Base-by-base conservation (phyloP, 2,113 vertebrate species). In the Menidia beryllina region DNA sequence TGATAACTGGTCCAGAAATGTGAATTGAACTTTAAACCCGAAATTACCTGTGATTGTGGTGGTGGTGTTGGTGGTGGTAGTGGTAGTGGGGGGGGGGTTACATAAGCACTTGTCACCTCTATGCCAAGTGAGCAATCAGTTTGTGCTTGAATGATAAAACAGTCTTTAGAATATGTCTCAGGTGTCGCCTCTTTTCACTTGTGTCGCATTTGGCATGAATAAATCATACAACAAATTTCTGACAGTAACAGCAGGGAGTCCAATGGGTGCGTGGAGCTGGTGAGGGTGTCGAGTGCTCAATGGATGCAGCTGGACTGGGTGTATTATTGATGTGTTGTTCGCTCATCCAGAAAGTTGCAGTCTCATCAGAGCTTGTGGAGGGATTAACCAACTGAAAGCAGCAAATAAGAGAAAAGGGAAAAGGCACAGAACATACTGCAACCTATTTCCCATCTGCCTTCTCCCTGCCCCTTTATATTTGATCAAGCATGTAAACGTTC, bases 251-350 rank as follows among this genome's bases (percentile, higher is more conserved):
- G 85, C 49, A n/a, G 83, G 74, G 70, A 82, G 81, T 80, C 81
- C 64, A 80, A 69, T 53, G 75, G 84, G 48, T 79, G 71, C 53
- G 43, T 77, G 71, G 79, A 74, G 79, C 79, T 58, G 26, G 58
- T 75, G 49, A 36, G 39, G 74, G 66, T 72, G 61, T 56, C 61
- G 70, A 59, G 70, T 64, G 70, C 69, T 77, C 54, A 77, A 81
- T 84, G 77, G 76, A 75, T 89, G 91, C 79, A 87, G 88, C 85
- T 89, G 85, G 83, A 86, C 87, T 75, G 71, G 54, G 90, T 91
- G 86, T 89, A 89, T 90, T 89, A 92, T 92, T 90, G 86, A 93
- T 90, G 83, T 78, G 83, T 86, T 86, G 89, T 85, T 90, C 83
- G 81, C 84, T 80, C 84, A 84, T 80, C 70, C 64, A 57, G 88